Evolutionary conservation across 1,140 invertebrate species (phyloP).

Genomic region (Argopecten irradians): DNA sequence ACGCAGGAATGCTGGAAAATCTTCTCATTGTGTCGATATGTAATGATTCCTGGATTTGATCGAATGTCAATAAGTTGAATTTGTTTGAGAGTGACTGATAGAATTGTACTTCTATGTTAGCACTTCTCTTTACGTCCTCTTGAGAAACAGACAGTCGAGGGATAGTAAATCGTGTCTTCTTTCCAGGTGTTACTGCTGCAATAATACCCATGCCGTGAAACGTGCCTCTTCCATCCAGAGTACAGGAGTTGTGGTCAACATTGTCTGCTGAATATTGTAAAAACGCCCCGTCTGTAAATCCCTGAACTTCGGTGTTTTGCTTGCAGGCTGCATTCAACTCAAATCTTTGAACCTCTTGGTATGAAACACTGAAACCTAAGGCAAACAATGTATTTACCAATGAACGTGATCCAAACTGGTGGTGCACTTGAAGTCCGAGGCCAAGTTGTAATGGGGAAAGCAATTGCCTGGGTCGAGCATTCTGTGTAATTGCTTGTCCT

Average conservation of each 20-base stretch:
- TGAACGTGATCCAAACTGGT: constrained; percentile 45
- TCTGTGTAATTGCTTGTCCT: constrained; percentile 32
- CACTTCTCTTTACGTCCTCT: too few species aligned
- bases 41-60: too few species aligned
- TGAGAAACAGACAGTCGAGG: too few species aligned
- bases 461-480: constrained; percentile 38
- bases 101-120: too few species aligned
- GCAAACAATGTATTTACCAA: not conserved
- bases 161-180: constrained; percentile 25
- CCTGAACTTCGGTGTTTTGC: not conserved
- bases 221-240: constrained; percentile 50
- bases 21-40: too few species aligned
- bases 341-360: not conserved
- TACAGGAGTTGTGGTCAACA: constrained; percentile 40
- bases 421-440: constrained; percentile 53
- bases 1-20: too few species aligned
- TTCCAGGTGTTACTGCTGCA: constrained; percentile 48
- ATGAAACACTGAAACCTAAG: not conserved
- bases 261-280: constrained; percentile 52
- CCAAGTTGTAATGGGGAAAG: constrained; percentile 54
- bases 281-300: not conserved
- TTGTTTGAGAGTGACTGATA: too few species aligned
- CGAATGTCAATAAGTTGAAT: too few species aligned
- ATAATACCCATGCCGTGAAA: constrained; percentile 63
- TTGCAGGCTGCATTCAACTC: not conserved